phyloP scores from a whole-genome alignment of 1,140 invertebrate species.

The Euwallacea similis region DNA sequence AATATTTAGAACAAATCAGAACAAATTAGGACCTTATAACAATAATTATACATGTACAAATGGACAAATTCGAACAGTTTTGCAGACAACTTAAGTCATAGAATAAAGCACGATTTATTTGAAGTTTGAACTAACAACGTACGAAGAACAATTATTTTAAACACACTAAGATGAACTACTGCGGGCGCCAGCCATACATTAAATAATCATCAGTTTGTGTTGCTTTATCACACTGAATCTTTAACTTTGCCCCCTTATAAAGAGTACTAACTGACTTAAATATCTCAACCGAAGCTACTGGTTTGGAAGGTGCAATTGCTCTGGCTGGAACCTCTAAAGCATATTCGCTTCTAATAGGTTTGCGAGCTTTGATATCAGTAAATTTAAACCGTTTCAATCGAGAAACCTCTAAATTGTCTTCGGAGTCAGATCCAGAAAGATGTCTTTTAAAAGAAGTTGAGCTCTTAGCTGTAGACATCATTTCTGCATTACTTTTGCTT shows the following conservation, averaged over 20 bases:
- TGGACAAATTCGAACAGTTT: too few relatives aligned
- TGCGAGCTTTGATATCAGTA: slow-evolving; percentile 43
- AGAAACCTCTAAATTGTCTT: slow-evolving; percentile 25
- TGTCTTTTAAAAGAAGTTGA: slow-evolving; percentile 34
- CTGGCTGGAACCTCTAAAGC: not conserved
- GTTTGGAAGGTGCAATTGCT: not conserved
- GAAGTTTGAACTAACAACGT: too few relatives aligned
- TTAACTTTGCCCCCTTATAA: slow-evolving; percentile 17
- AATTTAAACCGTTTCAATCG: slow-evolving; percentile 43
- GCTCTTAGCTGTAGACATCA: not conserved
- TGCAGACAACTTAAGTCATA: too few relatives aligned
- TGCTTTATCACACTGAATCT: slow-evolving; percentile 38
- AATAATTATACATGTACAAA: too few relatives aligned
- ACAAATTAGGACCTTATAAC: too few relatives aligned
- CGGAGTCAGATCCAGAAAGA: slow-evolving; percentile 20
- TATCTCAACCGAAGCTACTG: slow-evolving; percentile 23
- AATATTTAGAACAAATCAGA: too few relatives aligned
- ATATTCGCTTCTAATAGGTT: slow-evolving; percentile 36
- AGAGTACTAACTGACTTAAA: slow-evolving; percentile 25
- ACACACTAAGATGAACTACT: too few relatives aligned
- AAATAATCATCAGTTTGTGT: slow-evolving; percentile 45
- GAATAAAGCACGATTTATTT: too few relatives aligned
- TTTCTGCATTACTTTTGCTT: slow-evolving; percentile 6
- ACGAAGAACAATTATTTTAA: too few relatives aligned
- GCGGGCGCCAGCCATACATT: slow-evolving; percentile 17